Base-by-base conservation (phyloP, 2,113 vertebrate species). In the Strigops habroptila region DNA sequence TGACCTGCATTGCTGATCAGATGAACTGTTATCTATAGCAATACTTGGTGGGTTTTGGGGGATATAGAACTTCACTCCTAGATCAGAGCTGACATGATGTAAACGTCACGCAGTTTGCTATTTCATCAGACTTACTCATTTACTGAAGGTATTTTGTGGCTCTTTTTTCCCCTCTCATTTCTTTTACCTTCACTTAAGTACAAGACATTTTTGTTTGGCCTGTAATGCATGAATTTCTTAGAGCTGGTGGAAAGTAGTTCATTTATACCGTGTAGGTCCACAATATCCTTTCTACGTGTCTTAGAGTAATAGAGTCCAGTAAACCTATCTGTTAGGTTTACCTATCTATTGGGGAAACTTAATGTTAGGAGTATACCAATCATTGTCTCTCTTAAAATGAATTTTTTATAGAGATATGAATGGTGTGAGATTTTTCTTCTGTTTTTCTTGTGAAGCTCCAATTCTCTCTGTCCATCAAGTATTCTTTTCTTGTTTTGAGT, bases 1-100 rank as follows among this genome's bases (percentile, higher is more conserved):
- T 91, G 95, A 96, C 96, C 93, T 95, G 92, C 52, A 14, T 71
- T 84, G 86, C 92, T 95, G 77, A 88, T 65, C 90, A 79, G 90
- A 22, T 94, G 90, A 96, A 69, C 86, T 94, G 57, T 48, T 94
- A 82, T 35, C 77, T 75, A 31, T 24, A 84, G 80, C 80, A 88
- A 44, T 12, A 12, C 43, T 76, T 41, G 27, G 7, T 81, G 2
- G 59, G 71, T 91, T 95, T 86, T 88, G 44, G 76, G 90, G 57
- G 57, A 64, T 90, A 49, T 33, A 22, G 68, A 80, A 44, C 74
- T 90, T 84, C 44, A n/a, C 59, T 92, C 81, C 39, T 60, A 30
- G 62, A 59, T 57, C 69, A 73, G 31, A 91, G 51, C 4, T 75
- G 79, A 88, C 78, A 62, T 69, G 69, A 35, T 3, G 9, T 80